Evolutionary conservation across 2,797 vertebrate species (phyloP), one percentile per base, ranked within the genome.

Genomic region (Tarsius wallacei): DNA sequence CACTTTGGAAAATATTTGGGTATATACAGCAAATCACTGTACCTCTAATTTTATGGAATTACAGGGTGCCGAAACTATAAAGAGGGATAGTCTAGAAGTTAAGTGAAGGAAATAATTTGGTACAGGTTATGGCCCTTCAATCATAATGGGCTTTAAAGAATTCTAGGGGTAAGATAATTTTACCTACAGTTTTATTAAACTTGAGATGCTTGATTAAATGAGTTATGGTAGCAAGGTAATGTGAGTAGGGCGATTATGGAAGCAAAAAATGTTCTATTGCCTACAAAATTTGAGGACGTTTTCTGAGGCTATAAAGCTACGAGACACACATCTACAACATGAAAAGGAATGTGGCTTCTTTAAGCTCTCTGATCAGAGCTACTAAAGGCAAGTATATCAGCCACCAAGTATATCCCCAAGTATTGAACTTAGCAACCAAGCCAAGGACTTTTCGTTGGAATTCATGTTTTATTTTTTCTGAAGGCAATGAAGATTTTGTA

Each of bases 181-280:
- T 81, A 68, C 64, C 7, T 61, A 42, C 19, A 70, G 42, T 87
- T 91, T 93, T 86, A 97, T 87, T 92, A 96, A 96, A 94, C 31
- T 73, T 85, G 66, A 96, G 33, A 91, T 63, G 12, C 16, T 81
- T 93, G 42, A 96, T 91, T 97, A 96, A 96, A 76, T 83, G 70
- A 83, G 7, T 90, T 87, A 74, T 51, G 10, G n/a, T 91, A 73
- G 77, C 21, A 15, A 94, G 31, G 42, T 86, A 88, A 87, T 66
- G 36, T 93, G 36, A 64, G 15, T 16, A 84, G 47, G 28, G 71
- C 81, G 64, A 95, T 76, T 80, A 89, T 70, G 17, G 57, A 33
- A 87, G n/a, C 53, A 80, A 94, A 84, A 86, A 82, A 77, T 31
- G 13, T 24, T 42, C 26, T 59, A 28, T 22, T 83, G 51, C 47